Percentiles rank a stretch among this genome's conserved stretches.
phyloP scores from a whole-genome alignment of 2,113 vertebrate genomes.

The Phalacrocorax brasilianus region DNA sequence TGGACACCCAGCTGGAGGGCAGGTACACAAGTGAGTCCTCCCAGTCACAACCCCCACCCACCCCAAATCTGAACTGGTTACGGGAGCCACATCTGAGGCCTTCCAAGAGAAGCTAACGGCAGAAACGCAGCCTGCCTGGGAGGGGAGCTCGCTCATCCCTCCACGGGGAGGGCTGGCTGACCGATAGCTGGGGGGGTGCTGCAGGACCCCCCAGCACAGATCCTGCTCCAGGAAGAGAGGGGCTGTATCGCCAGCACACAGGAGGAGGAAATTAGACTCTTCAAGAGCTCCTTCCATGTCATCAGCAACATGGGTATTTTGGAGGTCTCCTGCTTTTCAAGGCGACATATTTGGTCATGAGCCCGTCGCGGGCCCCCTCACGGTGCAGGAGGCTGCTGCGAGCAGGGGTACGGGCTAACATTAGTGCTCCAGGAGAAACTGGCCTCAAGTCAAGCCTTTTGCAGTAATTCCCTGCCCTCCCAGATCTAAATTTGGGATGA shows the following conservation, averaged over 20 bases:
- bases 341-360: background rate
- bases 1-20: background rate
- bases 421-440: background rate
- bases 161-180: background rate
- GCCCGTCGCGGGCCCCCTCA: accelerated
- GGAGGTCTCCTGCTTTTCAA: background rate
- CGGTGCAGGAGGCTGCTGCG: accelerated
- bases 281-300: background rate
- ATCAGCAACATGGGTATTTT: background rate
- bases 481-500: conserved; percentile 46
- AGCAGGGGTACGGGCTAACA: background rate
- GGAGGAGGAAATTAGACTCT: background rate
- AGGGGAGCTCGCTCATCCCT: background rate
- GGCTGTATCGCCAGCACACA: background rate
- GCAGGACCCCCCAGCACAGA: background rate
- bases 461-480: conserved; percentile 11
- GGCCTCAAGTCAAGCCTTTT: background rate
- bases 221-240: background rate
- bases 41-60: background rate
- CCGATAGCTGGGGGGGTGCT: background rate
- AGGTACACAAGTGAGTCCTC: accelerated
- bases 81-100: background rate
- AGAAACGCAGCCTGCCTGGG: background rate
- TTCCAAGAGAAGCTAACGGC: accelerated
- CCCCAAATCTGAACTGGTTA: background rate